These are phyloP conservation scores for Drosophila kanekoi DNA, from an alignment of 2,888 invertebrate species.

Conservation along the genomic window DNA sequence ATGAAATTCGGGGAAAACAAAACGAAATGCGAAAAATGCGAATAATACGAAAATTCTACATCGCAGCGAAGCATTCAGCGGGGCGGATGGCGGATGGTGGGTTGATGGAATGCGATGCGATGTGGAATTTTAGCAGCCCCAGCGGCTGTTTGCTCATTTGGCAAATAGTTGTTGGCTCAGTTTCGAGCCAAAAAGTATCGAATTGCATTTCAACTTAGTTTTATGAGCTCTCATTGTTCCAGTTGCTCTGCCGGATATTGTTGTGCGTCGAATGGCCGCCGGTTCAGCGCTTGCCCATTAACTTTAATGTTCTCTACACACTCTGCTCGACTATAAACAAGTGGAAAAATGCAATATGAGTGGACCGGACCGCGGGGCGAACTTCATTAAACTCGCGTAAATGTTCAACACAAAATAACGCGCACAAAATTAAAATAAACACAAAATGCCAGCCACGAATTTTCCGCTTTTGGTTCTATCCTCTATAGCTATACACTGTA, in stretches of 20 bases:
- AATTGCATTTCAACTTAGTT: constrained; percentile 47
- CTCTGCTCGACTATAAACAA: constrained; percentile 44
- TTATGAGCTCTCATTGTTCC: constrained; percentile 38
- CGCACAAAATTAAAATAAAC: constrained; percentile 50
- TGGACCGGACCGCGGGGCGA: not conserved
- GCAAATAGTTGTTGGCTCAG: constrained; percentile 48
- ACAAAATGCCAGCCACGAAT: constrained; percentile 36
- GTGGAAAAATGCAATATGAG: constrained; percentile 30
- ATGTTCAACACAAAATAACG: constrained; percentile 46
- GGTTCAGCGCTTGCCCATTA: constrained; percentile 51
- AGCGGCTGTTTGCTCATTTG: constrained; percentile 47
- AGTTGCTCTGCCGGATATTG: constrained; percentile 4
- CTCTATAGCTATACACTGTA: not conserved
- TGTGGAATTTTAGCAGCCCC: constrained; percentile 10
- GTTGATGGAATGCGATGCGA: not conserved
- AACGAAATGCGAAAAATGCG: constrained; percentile 12
- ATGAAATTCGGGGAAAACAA: constrained; percentile 8
- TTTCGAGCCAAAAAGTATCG: constrained; percentile 40
- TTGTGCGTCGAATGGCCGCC: constrained; percentile 21
- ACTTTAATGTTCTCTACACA: constrained; percentile 60
- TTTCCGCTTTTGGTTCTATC: constrained; percentile 1
- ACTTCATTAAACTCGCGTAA: constrained; percentile 62
- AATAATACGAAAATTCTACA: constrained; percentile 17
- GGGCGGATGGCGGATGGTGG: not conserved
- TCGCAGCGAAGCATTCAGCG: not conserved